Base-by-base conservation (phyloP, 2,113 vertebrate genomes). In the Coreoperca whiteheadi region DNA sequence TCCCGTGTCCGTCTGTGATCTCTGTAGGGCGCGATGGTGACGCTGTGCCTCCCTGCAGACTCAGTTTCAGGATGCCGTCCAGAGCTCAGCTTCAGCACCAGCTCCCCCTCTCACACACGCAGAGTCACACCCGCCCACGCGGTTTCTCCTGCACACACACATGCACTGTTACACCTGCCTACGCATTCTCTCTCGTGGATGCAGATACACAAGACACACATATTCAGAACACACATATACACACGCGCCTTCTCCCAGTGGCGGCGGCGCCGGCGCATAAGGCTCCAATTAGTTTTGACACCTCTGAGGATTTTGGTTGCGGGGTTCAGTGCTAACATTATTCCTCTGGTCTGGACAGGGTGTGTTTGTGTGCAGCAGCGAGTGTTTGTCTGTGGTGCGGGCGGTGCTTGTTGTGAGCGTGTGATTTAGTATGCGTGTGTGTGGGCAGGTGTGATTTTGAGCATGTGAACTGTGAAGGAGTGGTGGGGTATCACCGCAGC, bases 401-500 rank as follows among this genome's bases (percentile, higher is more conserved):
- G 89, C 63, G 72, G 68, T 34, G 75, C 79, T 77, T 88, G 87
- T 81, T 79, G 81, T 79, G 61, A 84, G 64, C 2, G 34, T 86
- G 83, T 48, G 73, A 87, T 89, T 90, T 83, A 67, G 66, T 85
- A 85, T 93, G 90, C 88, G 79, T 88, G 54, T 82, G 88, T 87
- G 92, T 92, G 91, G 88, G 91, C 82, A 90, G 86, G 92, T 91
- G 93, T 83, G 87, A 89, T 80, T 83, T 39, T 74, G 32, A 84
- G 81, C 77, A 60, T 74, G 77, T 72, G 85, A 78, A 60, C 73
- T 30, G 41, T 67, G 48, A 59, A 64, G 67, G 50, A 51, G 50
- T 51, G 61, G 75, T 3, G 20, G 82, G 43, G 25, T 43, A 32
- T 41, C 64, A 46, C 65, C 41, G 68, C 81, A 43, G 78, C 60